phyloP scores from a whole-genome alignment of 1,140 invertebrate genomes.

The Tetraneura akinire region DNA sequence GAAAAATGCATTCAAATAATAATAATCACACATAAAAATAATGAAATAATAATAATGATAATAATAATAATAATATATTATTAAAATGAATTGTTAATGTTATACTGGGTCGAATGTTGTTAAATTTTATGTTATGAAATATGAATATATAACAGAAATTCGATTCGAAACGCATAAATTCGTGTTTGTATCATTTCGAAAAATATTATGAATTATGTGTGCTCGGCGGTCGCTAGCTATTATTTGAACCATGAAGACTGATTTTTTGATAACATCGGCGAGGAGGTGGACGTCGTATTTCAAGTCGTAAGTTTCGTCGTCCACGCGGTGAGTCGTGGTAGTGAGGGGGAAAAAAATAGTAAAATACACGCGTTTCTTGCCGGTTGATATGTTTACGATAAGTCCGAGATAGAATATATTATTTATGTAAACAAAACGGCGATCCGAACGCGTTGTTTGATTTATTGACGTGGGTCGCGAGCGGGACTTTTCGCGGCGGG shows the following conservation, averaged over 20 bases:
- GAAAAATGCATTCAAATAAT: neutral
- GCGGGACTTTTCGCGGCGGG: conserved; percentile 10
- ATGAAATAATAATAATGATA: no score
- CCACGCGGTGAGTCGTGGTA: neutral
- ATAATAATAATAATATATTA: no score
- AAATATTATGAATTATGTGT: neutral
- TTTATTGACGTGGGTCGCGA: conserved; percentile 49
- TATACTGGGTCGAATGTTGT: no score
- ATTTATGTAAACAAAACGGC: conserved; percentile 51
- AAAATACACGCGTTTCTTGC: conserved; percentile 27
- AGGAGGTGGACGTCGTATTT: no score
- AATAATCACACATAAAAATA: no score
- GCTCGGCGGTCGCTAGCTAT: neutral
- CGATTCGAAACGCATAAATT: no score
- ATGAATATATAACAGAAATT: no score
- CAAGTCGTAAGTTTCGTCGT: neutral
- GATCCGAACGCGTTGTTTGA: conserved; percentile 43
- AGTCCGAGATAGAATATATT: conserved; percentile 42
- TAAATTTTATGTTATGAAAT: no score
- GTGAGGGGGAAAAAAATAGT: neutral
- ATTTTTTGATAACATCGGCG: neutral
- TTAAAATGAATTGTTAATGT: no score
- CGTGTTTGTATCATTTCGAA: neutral
- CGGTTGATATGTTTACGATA: conserved; percentile 46
- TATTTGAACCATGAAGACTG: neutral